Conservation (phyloP, 2,113 vertebrate species). For the Tragulus kanchil region DNA sequence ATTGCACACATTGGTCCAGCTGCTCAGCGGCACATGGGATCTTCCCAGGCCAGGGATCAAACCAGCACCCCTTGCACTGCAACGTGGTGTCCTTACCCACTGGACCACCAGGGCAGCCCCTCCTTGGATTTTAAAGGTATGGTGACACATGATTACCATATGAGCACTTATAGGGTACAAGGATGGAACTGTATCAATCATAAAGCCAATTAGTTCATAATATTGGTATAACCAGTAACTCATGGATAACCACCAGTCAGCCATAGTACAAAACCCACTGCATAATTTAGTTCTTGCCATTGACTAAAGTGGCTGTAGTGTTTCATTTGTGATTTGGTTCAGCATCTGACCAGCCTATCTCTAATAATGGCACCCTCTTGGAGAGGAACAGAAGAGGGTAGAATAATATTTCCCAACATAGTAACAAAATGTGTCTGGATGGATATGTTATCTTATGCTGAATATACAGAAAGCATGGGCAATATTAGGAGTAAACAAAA, state of each 20-base stretch:
- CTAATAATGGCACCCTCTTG: not conserved
- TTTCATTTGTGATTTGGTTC: slow-evolving; percentile 20
- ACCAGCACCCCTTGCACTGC: too few species aligned
- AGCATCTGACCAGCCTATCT: not conserved
- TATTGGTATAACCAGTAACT: not conserved
- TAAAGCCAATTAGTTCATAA: not conserved
- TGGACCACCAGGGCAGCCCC: too few species aligned
- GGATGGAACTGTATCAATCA: not conserved
- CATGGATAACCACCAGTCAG: not conserved
- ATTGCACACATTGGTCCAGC: too few species aligned
- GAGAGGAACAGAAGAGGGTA: not conserved
- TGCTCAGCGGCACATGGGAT: too few species aligned
- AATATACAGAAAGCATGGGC: not conserved
- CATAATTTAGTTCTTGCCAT: not conserved
- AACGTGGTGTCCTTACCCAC: too few species aligned
- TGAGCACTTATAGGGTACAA: not conserved
- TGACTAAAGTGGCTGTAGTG: not conserved
- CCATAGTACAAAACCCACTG: not conserved
- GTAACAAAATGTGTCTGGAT: not conserved
- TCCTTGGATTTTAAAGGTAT: not conserved
- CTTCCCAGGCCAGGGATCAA: too few species aligned
- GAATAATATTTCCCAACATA: not conserved
- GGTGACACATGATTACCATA: not conserved
- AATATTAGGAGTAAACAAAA: not conserved
- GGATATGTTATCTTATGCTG: not conserved